Evolutionary conservation across 1,140 invertebrate species (phyloP), one percentile per base, ranked within the genome.

Genomic region (Euborellia annulipes): DNA sequence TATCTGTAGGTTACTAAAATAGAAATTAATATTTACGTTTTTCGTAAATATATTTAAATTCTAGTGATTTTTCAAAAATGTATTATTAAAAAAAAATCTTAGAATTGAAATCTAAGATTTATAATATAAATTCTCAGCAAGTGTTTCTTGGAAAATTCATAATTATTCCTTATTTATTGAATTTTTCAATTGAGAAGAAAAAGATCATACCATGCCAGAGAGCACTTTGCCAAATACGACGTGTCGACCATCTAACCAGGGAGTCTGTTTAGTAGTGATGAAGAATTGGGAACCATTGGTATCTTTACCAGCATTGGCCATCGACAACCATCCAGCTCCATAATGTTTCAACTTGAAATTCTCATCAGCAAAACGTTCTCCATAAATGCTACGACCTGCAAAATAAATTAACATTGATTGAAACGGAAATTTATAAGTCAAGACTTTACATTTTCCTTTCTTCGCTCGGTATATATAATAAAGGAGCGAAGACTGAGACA

Each of bases 271-370:
- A 2, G 79, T 81, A 14, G 90, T 94, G 58, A 98, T 93, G 60
- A 98, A 98, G 68, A 98, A 98, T 60, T 98, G 94, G 18, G 90
- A 95, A 19, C 94, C 94, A 68, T 98, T 98, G 27, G 94, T 96
- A 62, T 98, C 88, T 64, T 89, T 88, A 44, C 85, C 87, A 62
- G 89, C 85, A 66, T 96, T 95, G 42, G 91, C 91, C 91, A 97
- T 96, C 0, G 87, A 92, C 41, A 95, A 62, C 87, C 89, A 95
- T 44, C 94, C 94, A 59, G 91, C 78, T 42, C 91, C 92, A 62
- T 91, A 93, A 60, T 98, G 95, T 58, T 89, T 92, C 55, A 98
- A 72, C 66, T 95, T 94, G 70, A 97, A 98, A 68, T 97, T 96
- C 61, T 97, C 92, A 71, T 98, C 93, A 36, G 74, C 77, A 62